Base-by-base conservation (phyloP, 2,113 vertebrate genomes). In the Patagioenas fasciata region DNA sequence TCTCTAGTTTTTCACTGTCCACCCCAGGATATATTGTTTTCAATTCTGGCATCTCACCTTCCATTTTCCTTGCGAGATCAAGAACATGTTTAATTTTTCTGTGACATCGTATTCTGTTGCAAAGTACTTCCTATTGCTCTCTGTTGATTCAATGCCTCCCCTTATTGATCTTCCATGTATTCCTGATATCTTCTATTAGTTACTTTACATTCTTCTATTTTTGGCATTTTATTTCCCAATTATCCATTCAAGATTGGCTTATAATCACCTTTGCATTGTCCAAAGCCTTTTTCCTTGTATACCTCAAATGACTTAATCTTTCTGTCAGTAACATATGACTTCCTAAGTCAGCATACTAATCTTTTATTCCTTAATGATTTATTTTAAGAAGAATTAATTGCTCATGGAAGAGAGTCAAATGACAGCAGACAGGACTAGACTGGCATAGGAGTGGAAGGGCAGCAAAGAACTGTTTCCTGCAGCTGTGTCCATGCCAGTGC, bases 1-100 rank as follows among this genome's bases (percentile, higher is more conserved):
- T 80, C 72, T 86, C 51, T 69, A 67, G 25, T 91, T 94, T 94
- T 95, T 85, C 71, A 74, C 23, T 92, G 66, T 91, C 75, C 56
- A 58, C 40, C 40, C 28, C 48, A 75, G 85, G 66, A 75, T 53
- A 80, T 17, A 4, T 16, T 64, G 15, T 65, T 97, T 94, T 72
- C 31, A 71, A 58, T 95, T 90, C 66, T 94, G 79, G 13, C 83
- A 67, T 72, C 47, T 85, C n/a, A 50, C 50, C 34, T 91, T 93
- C 54, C 20, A 15, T 80, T 94, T 93, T 70, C n/a, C 36, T 91
- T 93, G 38, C 1, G 5, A 78, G 61, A 70, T 85, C 40, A 95
- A 93, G n/a, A 82, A 62, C 10, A 6, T 24, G 36, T 86, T 85
- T 74, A 28, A 84, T 96, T 95, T 95, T 90, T 90, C 56, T 78